These are phyloP conservation scores for Lasaia peninsularis DNA, from an alignment of 1,140 invertebrate species.

Conservation along the genomic window DNA sequence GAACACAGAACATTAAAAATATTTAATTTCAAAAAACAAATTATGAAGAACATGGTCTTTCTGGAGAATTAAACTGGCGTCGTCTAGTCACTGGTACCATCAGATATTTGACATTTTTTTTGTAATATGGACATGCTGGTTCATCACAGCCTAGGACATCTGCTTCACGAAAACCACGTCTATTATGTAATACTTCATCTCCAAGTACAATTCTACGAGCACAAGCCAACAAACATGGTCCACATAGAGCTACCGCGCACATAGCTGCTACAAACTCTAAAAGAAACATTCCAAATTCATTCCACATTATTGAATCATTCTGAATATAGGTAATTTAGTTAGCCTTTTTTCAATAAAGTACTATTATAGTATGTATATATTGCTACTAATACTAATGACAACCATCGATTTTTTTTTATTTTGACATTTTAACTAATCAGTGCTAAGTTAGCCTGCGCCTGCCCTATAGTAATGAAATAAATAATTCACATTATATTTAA, in stretches of 20 bases:
- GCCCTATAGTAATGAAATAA: too few species aligned
- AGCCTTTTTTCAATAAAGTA: not conserved
- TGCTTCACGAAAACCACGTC: slow-evolving; percentile 40
- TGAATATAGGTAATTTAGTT: not conserved
- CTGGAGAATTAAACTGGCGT: slow-evolving; percentile 19
- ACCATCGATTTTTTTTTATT: slow-evolving; percentile 1
- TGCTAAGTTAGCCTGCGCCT: too few species aligned
- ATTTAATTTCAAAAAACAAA: not conserved
- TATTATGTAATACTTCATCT: slow-evolving; percentile 46
- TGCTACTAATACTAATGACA: too few species aligned
- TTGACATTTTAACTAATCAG: too few species aligned
- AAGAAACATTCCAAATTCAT: slow-evolving; percentile 56
- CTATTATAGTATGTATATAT: not conserved
- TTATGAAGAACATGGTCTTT: not conserved
- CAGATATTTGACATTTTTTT: slow-evolving; percentile 57
- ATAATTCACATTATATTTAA: too few species aligned
- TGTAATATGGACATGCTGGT: slow-evolving; percentile 66
- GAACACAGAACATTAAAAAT: not conserved
- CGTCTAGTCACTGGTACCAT: slow-evolving; percentile 53
- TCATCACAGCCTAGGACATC: slow-evolving; percentile 66
- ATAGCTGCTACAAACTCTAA: slow-evolving; percentile 56
- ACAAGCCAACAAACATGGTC: slow-evolving; percentile 57
- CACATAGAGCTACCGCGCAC: slow-evolving; percentile 59
- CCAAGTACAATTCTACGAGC: slow-evolving; percentile 51
- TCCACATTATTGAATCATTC: slow-evolving; percentile 42